Evolutionary conservation across 2,888 invertebrate species (phyloP).

Genomic region (Norana najaformis): DNA sequence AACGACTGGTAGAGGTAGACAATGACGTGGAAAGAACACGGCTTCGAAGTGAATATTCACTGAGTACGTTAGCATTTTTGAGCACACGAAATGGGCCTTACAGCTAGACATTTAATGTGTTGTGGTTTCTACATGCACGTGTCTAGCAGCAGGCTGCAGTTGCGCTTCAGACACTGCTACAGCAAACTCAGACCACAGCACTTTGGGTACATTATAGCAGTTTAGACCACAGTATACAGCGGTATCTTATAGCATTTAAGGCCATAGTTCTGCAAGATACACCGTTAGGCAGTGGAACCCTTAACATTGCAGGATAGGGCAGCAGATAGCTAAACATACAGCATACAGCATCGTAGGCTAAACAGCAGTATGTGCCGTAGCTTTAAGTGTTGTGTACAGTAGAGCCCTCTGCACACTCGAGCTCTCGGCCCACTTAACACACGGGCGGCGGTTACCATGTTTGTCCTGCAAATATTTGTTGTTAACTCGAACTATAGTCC

Average conservation of each 20-base stretch:
- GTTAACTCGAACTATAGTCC: not conserved
- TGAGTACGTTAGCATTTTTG: too few species aligned
- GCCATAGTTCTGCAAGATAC: not conserved
- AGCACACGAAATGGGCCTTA: too few species aligned
- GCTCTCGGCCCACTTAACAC: not conserved
- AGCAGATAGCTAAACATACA: not conserved
- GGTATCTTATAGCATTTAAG: too few species aligned
- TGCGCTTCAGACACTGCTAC: not conserved
- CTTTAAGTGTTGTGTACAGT: not conserved
- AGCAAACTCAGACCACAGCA: not conserved
- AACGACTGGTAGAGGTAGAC: not conserved
- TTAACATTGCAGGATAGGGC: not conserved
- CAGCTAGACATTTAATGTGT: too few species aligned
- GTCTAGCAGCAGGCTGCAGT: too few species aligned
- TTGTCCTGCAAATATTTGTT: constrained; percentile 22
- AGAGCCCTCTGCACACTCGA: not conserved
- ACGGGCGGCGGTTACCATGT: not conserved
- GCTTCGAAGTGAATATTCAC: too few species aligned
- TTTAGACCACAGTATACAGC: too few species aligned
- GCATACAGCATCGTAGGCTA: not conserved
- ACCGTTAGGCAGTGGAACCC: not conserved
- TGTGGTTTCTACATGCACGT: too few species aligned
- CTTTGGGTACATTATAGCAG: not conserved
- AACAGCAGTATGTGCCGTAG: not conserved
- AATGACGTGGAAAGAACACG: not conserved